These are phyloP conservation scores for Drosophila arawakana DNA, from an alignment of 1,140 invertebrate genomes.

Conservation along the genomic window DNA sequence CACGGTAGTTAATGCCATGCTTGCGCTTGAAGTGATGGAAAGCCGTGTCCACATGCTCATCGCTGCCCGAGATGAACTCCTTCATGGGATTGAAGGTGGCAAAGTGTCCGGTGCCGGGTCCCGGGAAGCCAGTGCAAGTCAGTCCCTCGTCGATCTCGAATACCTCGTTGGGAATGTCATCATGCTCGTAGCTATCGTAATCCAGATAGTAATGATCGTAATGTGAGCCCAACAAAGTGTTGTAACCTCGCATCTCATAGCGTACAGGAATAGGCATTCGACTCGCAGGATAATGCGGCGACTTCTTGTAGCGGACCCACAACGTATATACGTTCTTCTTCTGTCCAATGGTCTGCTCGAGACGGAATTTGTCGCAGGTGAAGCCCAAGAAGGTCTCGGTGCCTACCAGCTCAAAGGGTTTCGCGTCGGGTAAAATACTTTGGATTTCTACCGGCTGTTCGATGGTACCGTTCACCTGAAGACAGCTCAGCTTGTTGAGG, in stretches of 20 bases:
- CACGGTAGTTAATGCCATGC: conserved; percentile 90
- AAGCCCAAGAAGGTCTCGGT: conserved; percentile 88
- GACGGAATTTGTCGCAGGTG: conserved; percentile 90
- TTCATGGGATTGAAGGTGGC: conserved; percentile 96
- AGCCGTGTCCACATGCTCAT: conserved; percentile 90
- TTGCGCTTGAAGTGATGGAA: conserved; percentile 91
- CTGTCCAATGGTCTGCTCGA: conserved; percentile 88
- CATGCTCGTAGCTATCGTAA: conserved; percentile 90
- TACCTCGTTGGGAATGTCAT: conserved; percentile 88
- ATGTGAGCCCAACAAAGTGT: conserved; percentile 96
- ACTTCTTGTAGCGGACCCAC: conserved; percentile 91
- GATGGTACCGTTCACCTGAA: conserved; percentile 92
- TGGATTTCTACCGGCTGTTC: conserved; percentile 89
- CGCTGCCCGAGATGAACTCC: conserved; percentile 92
- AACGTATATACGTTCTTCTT: conserved; percentile 95
- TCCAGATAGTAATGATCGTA: conserved; percentile 97
- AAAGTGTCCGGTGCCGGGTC: conserved; percentile 91
- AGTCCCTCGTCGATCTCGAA: conserved; percentile 89
- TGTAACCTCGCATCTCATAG: conserved; percentile 97
- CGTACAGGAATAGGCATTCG: conserved; percentile 88
- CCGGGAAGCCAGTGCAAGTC: conserved; percentile 93
- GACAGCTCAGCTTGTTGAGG: conserved; percentile 91
- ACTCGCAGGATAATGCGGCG: conserved; percentile 77
- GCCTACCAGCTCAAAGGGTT: conserved; percentile 89
- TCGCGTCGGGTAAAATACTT: conserved; percentile 92